Evolutionary conservation across 1,140 invertebrate genomes (phyloP).

Genomic region (Sweltsa coloradensis): DNA sequence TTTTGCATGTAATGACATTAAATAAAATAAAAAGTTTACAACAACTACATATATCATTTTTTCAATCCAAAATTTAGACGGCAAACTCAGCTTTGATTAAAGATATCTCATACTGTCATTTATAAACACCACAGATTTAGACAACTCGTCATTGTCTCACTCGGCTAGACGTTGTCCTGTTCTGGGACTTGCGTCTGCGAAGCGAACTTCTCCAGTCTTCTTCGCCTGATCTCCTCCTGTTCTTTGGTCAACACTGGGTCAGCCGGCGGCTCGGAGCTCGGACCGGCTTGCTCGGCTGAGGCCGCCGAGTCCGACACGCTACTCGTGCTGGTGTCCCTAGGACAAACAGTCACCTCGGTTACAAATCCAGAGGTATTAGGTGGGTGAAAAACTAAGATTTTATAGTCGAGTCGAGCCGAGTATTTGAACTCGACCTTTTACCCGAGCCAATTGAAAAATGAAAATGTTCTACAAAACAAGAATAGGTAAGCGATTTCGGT

Average conservation of each 20-base stretch:
- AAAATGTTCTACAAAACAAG: neutral
- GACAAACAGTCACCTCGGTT: neutral
- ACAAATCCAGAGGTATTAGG: neutral
- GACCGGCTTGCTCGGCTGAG: neutral
- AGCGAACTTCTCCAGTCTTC: slow-evolving; percentile 55
- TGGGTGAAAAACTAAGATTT: neutral
- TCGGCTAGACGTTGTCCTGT: too few relatives aligned
- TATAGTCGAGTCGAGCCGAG: neutral
- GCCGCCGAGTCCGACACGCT: slow-evolving; percentile 1
- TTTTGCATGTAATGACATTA: too few relatives aligned
- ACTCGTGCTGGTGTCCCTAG: neutral
- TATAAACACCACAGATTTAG: too few relatives aligned
- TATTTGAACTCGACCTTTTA: neutral
- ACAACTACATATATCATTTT: too few relatives aligned
- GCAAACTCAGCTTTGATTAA: too few relatives aligned
- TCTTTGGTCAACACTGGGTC: slow-evolving; percentile 25
- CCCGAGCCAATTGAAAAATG: neutral
- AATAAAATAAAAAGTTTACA: too few relatives aligned
- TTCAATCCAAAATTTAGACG: too few relatives aligned
- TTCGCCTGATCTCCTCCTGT: slow-evolving; percentile 41
- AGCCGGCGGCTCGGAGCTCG: neutral
- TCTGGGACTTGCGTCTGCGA: slow-evolving; percentile 3
- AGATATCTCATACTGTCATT: too few relatives aligned
- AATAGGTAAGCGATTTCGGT: too few relatives aligned
- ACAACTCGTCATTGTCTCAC: too few relatives aligned